Base-by-base conservation (phyloP, 2,113 vertebrate genomes). In the Tyrannus savana region DNA sequence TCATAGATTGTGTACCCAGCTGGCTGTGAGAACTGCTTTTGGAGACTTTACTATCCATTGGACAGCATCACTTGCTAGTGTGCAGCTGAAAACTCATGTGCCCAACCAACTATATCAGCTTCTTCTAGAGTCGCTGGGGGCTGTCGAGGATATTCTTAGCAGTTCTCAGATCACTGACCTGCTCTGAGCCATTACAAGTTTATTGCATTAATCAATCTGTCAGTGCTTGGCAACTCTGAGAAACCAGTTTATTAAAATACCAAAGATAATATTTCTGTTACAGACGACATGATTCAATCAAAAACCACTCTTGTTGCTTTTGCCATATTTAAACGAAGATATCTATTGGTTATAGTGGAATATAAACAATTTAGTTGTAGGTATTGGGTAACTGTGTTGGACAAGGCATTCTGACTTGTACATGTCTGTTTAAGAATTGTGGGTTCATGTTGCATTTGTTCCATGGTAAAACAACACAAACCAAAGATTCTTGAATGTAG, bases 181-280 rank as follows among this genome's bases (percentile, higher is more conserved):
- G 41, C 83, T 90, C 53, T 33, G 58, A 93, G 64, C 46, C 44
- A 56, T 66, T 71, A 23, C n/a, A 69, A 82, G 37, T 75, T 88
- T 82, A 71, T 69, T 95, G 66, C 63, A 37, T 93, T 94, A 72
- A 83, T 82, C 67, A 42, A 52, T 69, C 66, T 77, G 44, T 83
- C 81, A 79, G 39, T 2, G 0, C 19, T 44, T 83, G 66, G 31
- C 83, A 81, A 30, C 64, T 68, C 67, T 78, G 44, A 41, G 60
- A 95, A 87, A 55, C 9, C n/a, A 90, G 56, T 73, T 87, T 80
- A 83, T 81, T 96, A 76, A 84, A 93, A 84, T 92, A 53, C 41
- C 68, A 17, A 81, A 82, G 59, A 47, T 71, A 84, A 25, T 28
- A 89, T 76, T 82, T 76, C 83, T 88, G 35, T 50, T 60, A 58